Base-by-base conservation (phyloP, 1,140 invertebrate species). In the Eumaeus atala region DNA sequence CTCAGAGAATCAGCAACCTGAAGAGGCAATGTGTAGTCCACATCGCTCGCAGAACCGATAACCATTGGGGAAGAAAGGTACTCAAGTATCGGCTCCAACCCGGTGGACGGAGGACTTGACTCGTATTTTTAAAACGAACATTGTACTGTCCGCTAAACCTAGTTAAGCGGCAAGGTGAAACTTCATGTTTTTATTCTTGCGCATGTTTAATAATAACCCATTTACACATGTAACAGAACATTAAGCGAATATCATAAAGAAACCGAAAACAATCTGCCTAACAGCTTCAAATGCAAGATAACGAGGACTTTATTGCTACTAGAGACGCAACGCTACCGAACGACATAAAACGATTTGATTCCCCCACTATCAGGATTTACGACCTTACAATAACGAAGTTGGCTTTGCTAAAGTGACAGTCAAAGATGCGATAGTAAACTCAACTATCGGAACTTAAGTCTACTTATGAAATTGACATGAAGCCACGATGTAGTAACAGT, bases 321-420 rank as follows among this genome's bases (percentile, higher is more conserved):
- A 44, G 16, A 44, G 40, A 44, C 9, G 14, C 40, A 14, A 44
- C 40, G 17, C 17, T 16, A 44, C 40, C 12, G 40, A 44, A 17
- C 16, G 16, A 44, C 40, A 44, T 44, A 44, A 44, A 44, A 12
- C 38, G 16, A 44, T 44, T 17, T 44, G 40, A 44, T 44, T 44
- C 10, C 40, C 9, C 10, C 17, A 44, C 40, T 44, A 44, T 44
- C 40, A 14, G 14, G 40, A 44, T 44, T 44, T 44, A 44, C 17
- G 40, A 18, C 14, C 40, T 16, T 9, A 16, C 38, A 40, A 44
- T 44, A 16, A 44, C 16, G 10, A 16, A 44, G 40, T 44, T 44
- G 16, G 40, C 14, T 17, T 0, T 14, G 7, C 14, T 44, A 16
- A 44, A 9, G n/a, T 16, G 17, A 44, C 17, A 9, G 1, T 9